Evolutionary conservation across 1,140 invertebrate genomes (phyloP).

Genomic region (Drosophila neocordata): DNA sequence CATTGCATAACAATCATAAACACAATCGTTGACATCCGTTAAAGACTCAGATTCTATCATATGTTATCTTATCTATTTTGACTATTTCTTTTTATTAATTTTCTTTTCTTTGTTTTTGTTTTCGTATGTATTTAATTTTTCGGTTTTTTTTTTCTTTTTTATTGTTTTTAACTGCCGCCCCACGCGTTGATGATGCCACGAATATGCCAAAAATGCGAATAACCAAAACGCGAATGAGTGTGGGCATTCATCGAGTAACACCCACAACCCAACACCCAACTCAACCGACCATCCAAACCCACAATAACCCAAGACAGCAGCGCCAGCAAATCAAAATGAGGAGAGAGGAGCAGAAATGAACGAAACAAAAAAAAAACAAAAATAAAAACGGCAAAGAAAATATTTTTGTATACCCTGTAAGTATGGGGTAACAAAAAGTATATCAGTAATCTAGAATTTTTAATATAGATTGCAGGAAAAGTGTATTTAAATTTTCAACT

Average conservation of each 20-base stretch:
- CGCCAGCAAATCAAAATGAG: constrained; percentile 47
- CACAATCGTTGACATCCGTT: constrained; percentile 21
- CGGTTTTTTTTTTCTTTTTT: not conserved
- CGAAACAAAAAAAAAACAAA: no score
- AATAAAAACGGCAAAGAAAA: constrained; percentile 49
- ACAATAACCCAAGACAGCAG: constrained; percentile 30
- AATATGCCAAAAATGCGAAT: constrained; percentile 43
- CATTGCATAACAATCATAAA: constrained; percentile 70
- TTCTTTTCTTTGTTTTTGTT: not conserved
- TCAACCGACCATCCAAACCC: constrained; percentile 22
- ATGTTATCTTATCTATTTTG: not conserved
- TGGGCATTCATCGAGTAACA: not conserved
- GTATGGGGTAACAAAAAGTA: not conserved
- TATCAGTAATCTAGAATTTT: no score
- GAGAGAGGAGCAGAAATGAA: constrained; percentile 27
- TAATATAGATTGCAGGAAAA: no score
- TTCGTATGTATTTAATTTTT: not conserved
- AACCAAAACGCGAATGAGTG: constrained; percentile 10
- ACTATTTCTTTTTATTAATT: not conserved
- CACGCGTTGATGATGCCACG: constrained; percentile 17
- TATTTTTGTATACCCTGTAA: constrained; percentile 1
- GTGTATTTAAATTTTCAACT: no score
- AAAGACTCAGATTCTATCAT: not conserved
- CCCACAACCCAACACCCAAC: constrained; percentile 1
- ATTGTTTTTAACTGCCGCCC: constrained; percentile 9